A percentile compares a stretch with the other conserved stretches of the same genome.
Conservation (phyloP, 2,797 vertebrate species). For the Phrynocephalus vlangalii region DNA sequence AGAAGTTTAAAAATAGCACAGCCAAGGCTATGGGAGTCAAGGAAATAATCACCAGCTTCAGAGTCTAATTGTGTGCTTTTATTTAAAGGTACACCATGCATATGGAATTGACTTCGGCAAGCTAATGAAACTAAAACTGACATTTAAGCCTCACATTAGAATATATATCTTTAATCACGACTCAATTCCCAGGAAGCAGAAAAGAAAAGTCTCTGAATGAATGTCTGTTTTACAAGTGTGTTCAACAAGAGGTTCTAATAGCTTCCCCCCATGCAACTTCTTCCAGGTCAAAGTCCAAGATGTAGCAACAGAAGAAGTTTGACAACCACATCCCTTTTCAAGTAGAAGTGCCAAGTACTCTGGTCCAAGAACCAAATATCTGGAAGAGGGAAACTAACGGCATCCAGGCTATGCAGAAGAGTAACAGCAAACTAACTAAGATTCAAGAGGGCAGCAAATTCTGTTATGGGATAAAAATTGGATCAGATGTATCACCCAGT, state of each 20-base stretch:
- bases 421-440: neutral
- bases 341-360: neutral
- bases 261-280: neutral
- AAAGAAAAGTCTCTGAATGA: conserved; percentile 57
- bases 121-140: conserved; percentile 62
- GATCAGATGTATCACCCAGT: neutral
- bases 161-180: conserved; percentile 52
- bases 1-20: neutral
- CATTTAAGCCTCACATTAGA: conserved; percentile 50
- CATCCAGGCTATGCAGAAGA: neutral
- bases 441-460: neutral
- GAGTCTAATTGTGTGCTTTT: conserved; percentile 11
- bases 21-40: neutral
- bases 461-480: neutral
- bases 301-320: no score
- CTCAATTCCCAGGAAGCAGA: conserved; percentile 55
- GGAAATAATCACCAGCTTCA: conserved; percentile 28
- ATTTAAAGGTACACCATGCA: conserved; percentile 47
- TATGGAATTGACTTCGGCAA: conserved; percentile 67
- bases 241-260: conserved; percentile 24
- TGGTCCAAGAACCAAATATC: neutral
- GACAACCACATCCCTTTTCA: no score
- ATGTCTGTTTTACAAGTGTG: conserved; percentile 31
- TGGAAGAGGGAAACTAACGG: neutral
- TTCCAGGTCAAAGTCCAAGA: neutral